A percentile compares a stretch with the other conserved stretches of the same genome.
These are phyloP conservation scores for Metallyticus violacea DNA, from an alignment of 2,888 invertebrate species.

Conservation along the genomic window DNA sequence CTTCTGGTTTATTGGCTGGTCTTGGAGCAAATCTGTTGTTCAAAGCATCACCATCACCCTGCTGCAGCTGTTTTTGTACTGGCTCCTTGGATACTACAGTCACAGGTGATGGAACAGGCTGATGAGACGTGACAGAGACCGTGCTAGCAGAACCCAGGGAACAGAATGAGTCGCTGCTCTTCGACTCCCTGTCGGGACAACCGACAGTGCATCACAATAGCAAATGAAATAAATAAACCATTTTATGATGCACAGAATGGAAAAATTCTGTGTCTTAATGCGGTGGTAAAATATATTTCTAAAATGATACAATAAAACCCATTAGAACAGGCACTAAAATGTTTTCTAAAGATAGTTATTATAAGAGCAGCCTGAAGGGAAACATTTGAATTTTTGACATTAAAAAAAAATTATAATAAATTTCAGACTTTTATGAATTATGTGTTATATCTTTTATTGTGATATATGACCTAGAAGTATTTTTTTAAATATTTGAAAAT, in stretches of 20 bases:
- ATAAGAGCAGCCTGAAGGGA: too few relatives aligned
- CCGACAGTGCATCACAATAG: neutral
- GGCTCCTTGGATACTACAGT: neutral
- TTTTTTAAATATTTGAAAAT: too few relatives aligned
- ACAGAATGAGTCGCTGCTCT: conserved; percentile 36
- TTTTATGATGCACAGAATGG: neutral
- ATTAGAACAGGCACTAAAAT: too few relatives aligned
- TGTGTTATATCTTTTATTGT: too few relatives aligned
- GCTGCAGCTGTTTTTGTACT: neutral
- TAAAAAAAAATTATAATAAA: too few relatives aligned
- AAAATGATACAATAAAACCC: too few relatives aligned
- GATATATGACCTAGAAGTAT: too few relatives aligned
- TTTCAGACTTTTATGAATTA: too few relatives aligned
- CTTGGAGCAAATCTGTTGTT: neutral
- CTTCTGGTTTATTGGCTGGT: conserved; percentile 1
- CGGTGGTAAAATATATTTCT: too few relatives aligned
- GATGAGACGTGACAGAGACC: conserved; percentile 27
- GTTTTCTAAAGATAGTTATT: too few relatives aligned
- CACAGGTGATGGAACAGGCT: neutral
- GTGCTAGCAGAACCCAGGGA: conserved; percentile 37
- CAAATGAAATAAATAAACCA: neutral
- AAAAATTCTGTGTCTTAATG: neutral
- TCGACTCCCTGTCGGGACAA: conserved; percentile 24
- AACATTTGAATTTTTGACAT: too few relatives aligned
- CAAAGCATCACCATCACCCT: neutral